These are phyloP conservation scores for Centropristis striata DNA, from an alignment of 2,113 vertebrate species.

Conservation along the genomic window DNA sequence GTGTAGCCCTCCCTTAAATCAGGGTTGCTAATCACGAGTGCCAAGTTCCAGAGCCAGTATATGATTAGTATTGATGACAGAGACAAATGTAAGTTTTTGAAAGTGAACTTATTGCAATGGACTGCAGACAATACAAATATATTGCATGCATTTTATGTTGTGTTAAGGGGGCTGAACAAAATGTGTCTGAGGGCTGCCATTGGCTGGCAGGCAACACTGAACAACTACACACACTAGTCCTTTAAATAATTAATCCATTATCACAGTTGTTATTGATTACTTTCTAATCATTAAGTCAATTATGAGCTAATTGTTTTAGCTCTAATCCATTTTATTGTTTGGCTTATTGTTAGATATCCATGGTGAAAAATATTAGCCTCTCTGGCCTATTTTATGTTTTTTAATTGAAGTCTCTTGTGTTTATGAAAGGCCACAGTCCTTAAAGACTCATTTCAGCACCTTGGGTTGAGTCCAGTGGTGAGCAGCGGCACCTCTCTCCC, in stretches of 20 bases:
- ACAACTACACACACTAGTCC: too few relatives aligned
- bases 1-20: too few relatives aligned
- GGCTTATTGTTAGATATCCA: not conserved
- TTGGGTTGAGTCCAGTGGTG: slow-evolving; percentile 66
- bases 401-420: not conserved
- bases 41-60: too few relatives aligned
- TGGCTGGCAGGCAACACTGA: too few relatives aligned
- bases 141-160: too few relatives aligned
- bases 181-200: too few relatives aligned
- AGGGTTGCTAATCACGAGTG: too few relatives aligned
- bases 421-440: slow-evolving; percentile 24
- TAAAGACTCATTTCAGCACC: slow-evolving; percentile 68
- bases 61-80: too few relatives aligned
- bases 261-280: not conserved
- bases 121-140: too few relatives aligned
- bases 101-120: too few relatives aligned
- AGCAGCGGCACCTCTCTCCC: not conserved
- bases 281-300: not conserved
- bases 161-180: too few relatives aligned
- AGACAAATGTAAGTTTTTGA: too few relatives aligned
- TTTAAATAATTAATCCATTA: not conserved
- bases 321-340: not conserved
- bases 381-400: slow-evolving; percentile 4
- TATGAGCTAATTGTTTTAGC: not conserved
- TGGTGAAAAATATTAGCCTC: not conserved